A percentile compares a stretch with the other conserved stretches of the same genome.
Conservation (phyloP, 1,140 invertebrate genomes). For the Apis florea region DNA sequence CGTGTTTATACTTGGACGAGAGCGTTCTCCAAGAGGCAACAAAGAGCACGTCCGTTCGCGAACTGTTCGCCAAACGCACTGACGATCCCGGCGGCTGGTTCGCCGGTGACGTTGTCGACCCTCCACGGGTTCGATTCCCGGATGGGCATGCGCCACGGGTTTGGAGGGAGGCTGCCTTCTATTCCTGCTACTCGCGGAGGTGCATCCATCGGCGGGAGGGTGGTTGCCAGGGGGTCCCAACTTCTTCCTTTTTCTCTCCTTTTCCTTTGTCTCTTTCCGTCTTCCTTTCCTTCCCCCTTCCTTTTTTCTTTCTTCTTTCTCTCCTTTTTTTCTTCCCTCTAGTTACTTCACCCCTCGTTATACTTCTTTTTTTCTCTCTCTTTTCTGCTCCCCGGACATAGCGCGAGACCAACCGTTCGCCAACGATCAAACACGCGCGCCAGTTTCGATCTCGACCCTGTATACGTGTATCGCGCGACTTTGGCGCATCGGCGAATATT, state of each 20-base stretch:
- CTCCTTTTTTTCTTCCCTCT: too few species aligned
- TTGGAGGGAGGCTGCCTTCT: conserved; percentile 43
- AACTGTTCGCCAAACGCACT: conserved; percentile 80
- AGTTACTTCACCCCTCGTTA: neutral
- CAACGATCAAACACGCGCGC: neutral
- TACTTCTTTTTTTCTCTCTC: too few species aligned
- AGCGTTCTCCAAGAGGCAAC: conserved; percentile 64
- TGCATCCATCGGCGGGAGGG: conserved; percentile 50
- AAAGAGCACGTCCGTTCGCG: conserved; percentile 76
- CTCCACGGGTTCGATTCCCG: conserved; percentile 68
- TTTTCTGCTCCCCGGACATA: neutral
- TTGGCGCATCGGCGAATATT: too few species aligned
- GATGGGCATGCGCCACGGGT: conserved; percentile 71
- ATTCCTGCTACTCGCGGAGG: conserved; percentile 46
- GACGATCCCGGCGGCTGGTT: conserved; percentile 74
- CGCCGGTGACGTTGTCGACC: conserved; percentile 76
- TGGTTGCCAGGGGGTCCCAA: conserved; percentile 26
- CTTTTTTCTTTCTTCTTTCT: neutral
- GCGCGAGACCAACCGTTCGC: neutral
- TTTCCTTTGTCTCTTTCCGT: conserved; percentile 8
- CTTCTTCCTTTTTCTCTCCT: conserved; percentile 22
- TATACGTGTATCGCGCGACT: neutral
- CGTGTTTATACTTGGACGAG: conserved; percentile 35
- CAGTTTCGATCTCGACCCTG: neutral
- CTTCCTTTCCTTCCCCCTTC: neutral